Conservation (phyloP, 2,113 vertebrate genomes). For the Excalfactoria chinensis region DNA sequence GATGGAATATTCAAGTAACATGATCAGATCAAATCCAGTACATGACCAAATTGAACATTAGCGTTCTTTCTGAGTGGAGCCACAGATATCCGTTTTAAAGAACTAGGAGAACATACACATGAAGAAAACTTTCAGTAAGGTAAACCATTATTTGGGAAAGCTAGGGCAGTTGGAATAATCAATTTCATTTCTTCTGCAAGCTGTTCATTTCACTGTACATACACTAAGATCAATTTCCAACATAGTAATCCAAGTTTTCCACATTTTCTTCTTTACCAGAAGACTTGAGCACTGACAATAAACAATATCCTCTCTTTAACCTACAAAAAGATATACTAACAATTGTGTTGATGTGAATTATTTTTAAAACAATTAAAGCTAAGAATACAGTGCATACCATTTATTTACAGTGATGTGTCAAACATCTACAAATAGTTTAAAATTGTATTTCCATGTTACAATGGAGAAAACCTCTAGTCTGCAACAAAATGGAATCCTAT, state of each 20-base stretch:
- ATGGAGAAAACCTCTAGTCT: background rate
- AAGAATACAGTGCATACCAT: background rate
- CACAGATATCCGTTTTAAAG: background rate
- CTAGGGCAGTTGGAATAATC: background rate
- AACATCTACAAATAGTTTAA: background rate
- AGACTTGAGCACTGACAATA: background rate
- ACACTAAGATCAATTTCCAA: background rate
- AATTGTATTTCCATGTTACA: background rate
- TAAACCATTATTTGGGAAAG: background rate
- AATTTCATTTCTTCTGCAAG: background rate
- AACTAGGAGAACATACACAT: rapidly evolving
- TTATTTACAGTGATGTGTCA: background rate
- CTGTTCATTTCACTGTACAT: background rate
- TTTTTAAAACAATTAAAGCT: background rate
- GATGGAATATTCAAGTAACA: background rate
- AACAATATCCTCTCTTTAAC: background rate
- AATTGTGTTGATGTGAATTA: background rate
- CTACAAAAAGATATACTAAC: background rate
- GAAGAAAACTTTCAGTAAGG: background rate
- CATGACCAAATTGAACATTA: background rate
- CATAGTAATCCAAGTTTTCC: background rate
- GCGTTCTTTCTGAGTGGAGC: background rate
- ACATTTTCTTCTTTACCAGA: background rate
- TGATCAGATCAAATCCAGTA: background rate
- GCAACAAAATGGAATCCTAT: background rate